Conservation (phyloP, 2,113 vertebrate species). For the Gavia stellata region DNA sequence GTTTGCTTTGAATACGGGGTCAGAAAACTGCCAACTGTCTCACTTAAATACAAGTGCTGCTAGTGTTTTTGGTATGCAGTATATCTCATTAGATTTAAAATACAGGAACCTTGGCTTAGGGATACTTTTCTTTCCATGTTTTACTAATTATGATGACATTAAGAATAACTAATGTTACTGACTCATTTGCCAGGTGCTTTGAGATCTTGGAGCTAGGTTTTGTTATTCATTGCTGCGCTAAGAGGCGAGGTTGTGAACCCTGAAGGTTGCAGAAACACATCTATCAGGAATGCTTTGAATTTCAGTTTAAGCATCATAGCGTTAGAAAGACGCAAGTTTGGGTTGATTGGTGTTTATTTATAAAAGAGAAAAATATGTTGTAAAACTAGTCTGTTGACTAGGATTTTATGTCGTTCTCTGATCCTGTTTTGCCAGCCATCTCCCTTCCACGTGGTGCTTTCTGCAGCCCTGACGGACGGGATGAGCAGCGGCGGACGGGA, state of each 20-base stretch:
- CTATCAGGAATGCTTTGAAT: not conserved
- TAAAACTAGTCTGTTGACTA: not conserved
- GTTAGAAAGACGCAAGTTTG: not conserved
- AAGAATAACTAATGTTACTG: not conserved
- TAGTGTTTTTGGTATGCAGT: not conserved
- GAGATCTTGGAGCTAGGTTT: not conserved
- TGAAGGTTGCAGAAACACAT: not conserved
- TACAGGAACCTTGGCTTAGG: not conserved
- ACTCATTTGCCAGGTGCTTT: conserved; percentile 3
- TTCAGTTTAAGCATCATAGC: not conserved
- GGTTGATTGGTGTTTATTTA: not conserved
- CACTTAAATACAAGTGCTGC: not conserved
- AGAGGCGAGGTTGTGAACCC: not conserved
- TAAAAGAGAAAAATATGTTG: not conserved
- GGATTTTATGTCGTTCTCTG: not conserved
- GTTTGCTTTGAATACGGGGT: not conserved
- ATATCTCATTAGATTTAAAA: not conserved
- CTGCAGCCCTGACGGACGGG: not conserved
- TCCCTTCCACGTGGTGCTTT: not conserved
- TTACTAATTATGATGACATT: not conserved
- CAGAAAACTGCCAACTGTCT: not conserved
- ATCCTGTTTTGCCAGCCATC: not conserved
- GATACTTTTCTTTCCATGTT: not conserved
- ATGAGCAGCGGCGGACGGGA: not conserved
- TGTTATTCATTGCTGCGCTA: not conserved